Base-by-base conservation (phyloP, 2,113 vertebrate genomes). In the Morone chrysops region DNA sequence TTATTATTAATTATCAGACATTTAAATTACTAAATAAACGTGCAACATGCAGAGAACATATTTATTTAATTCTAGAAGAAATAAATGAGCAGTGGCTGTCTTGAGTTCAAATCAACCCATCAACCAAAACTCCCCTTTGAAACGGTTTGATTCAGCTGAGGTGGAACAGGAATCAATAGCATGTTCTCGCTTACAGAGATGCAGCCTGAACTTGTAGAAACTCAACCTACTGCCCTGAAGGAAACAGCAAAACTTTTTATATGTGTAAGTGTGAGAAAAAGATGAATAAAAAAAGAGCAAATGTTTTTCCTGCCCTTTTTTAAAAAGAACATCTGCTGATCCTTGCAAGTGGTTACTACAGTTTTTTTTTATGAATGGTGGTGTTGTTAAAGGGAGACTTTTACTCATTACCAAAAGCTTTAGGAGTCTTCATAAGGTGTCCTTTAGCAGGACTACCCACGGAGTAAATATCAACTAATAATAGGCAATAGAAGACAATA, bases 101-200 rank as follows among this genome's bases (percentile, higher is more conserved):
- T 63, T 0, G 4, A 67, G 17, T 82, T 84, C 60, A 79, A 71
- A 69, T 75, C 38, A 18, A 38, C 20, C 62, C 60, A 22, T 41
- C 65, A 31, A 36, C 3, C 6, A 3, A 56, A 25, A 20, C 17
- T 43, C 75, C 41, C 40, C 45, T 36, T 9, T 68, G 67, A 70
- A 75, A 69, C 25, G 0, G 22, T 70, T 73, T 31, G 74, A 87
- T 78, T 86, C 78, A 69, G 77, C 48, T 11, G 68, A 69, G 73
- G 72, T 78, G 72, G 89, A 31, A 77, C 53, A 48, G 70, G 82
- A 89, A 94, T 92, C 92, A 67, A 87, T 91, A 84, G 57, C 73
- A 89, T 92, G 84, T 89, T 90, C 84, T 86, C 62, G 50, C 80
- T 90, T 85, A 84, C 66, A 84, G 80, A 62, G 61, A 68, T 7